Percentiles rank a stretch among this genome's conserved stretches.
Evolutionary conservation across 2,888 invertebrate species (phyloP).

Genomic region (Caenorhabditis panamensis): DNA sequence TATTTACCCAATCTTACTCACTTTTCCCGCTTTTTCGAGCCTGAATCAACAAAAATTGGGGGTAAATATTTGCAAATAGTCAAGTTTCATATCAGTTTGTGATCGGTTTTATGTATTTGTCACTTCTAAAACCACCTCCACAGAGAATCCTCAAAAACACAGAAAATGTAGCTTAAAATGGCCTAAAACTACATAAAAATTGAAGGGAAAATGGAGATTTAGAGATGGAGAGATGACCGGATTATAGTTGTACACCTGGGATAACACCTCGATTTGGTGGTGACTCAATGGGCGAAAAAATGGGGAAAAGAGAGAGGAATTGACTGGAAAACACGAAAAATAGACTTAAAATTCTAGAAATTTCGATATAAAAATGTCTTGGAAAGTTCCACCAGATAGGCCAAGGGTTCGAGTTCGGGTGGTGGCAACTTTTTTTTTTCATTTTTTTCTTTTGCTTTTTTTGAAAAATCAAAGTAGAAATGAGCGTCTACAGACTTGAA

Average conservation of each 20-base stretch:
- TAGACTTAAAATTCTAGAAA: too few species aligned
- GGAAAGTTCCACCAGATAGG: too few species aligned
- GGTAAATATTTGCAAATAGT: background rate
- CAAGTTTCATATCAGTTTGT: slow-evolving; percentile 3
- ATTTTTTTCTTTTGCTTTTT: too few species aligned
- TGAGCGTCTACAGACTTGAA: too few species aligned
- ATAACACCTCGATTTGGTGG: too few species aligned
- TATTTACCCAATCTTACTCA: background rate
- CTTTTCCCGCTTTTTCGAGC: background rate
- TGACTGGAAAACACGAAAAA: too few species aligned
- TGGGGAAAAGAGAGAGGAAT: too few species aligned
- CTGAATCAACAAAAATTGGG: background rate
- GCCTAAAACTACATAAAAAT: background rate
- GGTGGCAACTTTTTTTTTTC: too few species aligned
- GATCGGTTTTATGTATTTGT: background rate
- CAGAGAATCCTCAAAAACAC: background rate
- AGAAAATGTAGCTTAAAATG: background rate
- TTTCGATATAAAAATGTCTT: too few species aligned
- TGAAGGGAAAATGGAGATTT: slow-evolving; percentile 6
- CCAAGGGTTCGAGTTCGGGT: too few species aligned
- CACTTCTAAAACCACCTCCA: background rate
- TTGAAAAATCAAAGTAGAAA: too few species aligned
- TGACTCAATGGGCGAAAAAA: too few species aligned
- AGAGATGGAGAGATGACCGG: slow-evolving; percentile 1
- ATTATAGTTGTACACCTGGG: background rate